A percentile compares a stretch with the other conserved stretches of the same genome.
Conservation (phyloP, 2,888 invertebrate species). For the Ptycholaimellus sp. region DNA sequence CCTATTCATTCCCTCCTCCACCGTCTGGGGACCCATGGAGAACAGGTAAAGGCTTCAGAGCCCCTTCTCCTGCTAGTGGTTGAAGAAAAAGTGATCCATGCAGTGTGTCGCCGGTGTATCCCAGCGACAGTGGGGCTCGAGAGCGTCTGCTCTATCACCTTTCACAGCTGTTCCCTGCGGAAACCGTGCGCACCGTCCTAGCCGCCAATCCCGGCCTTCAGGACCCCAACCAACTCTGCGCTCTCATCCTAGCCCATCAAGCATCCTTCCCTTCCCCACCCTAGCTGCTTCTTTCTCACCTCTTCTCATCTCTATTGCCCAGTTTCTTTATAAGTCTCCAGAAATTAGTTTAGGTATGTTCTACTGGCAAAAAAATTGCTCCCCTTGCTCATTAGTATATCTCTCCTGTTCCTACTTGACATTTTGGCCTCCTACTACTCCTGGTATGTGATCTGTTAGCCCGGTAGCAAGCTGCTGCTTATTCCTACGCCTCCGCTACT, state of each 20-base stretch:
- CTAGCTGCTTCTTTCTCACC: no score
- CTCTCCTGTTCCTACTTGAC: no score
- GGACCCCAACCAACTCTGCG: slow-evolving; percentile 66
- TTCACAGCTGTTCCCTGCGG: slow-evolving; percentile 67
- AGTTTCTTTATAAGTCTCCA: no score
- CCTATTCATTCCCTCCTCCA: slow-evolving; percentile 15
- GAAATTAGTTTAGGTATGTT: no score
- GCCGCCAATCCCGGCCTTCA: slow-evolving; percentile 62
- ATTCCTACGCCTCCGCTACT: no score
- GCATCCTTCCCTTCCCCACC: no score
- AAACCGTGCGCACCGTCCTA: slow-evolving; percentile 67
- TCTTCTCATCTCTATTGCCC: no score
- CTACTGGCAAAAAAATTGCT: no score
- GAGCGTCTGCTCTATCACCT: slow-evolving; percentile 50
- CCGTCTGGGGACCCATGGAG: slow-evolving; percentile 17
- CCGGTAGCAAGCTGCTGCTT: no score
- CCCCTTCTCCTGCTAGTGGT: slow-evolving; percentile 3
- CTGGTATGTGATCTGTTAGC: no score
- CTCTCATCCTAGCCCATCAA: slow-evolving; percentile 40
- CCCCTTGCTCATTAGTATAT: no score
- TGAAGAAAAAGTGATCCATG: slow-evolving; percentile 4
- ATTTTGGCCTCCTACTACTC: no score
- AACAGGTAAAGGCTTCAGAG: slow-evolving; percentile 5
- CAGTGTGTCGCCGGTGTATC: background rate
- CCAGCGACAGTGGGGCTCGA: background rate